Evolutionary conservation across 2,113 vertebrate species (phyloP).

Genomic region (Cyanoliseus patagonus): DNA sequence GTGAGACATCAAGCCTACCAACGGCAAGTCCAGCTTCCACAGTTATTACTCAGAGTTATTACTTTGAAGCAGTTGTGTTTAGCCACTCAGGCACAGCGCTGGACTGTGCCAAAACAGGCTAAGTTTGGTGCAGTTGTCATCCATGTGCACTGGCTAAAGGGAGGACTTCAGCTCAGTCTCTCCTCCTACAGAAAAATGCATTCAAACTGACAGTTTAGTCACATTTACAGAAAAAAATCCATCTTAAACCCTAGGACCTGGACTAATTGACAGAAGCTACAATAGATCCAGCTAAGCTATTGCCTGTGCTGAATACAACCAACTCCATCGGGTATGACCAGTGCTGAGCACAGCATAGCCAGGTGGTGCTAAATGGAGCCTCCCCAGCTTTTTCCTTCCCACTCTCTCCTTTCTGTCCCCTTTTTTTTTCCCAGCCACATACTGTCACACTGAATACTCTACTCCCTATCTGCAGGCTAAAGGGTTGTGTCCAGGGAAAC

Average conservation of each 20-base stretch:
- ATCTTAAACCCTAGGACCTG: neutral
- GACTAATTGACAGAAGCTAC: neutral
- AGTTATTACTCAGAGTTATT: neutral
- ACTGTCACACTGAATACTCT: neutral
- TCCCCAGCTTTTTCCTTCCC: fast-evolving
- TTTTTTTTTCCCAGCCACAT: neutral
- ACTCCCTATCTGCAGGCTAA: neutral
- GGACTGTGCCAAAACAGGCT: neutral
- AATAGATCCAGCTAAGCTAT: neutral
- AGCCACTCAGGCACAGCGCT: neutral
- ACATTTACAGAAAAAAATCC: neutral
- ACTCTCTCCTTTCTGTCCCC: neutral
- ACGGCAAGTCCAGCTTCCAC: neutral
- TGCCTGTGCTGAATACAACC: neutral
- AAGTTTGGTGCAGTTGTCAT: neutral
- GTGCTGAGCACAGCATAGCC: neutral
- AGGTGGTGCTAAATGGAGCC: neutral
- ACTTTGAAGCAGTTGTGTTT: neutral
- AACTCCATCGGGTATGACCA: neutral
- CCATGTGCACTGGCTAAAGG: neutral
- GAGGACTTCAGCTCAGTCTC: neutral
- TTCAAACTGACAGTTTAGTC: neutral
- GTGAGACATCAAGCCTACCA: neutral
- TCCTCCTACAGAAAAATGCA: neutral
- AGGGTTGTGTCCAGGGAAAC: neutral